Base-by-base conservation (phyloP, 92 coral and sea anemone species). In the Epizoanthus ramosus region DNA sequence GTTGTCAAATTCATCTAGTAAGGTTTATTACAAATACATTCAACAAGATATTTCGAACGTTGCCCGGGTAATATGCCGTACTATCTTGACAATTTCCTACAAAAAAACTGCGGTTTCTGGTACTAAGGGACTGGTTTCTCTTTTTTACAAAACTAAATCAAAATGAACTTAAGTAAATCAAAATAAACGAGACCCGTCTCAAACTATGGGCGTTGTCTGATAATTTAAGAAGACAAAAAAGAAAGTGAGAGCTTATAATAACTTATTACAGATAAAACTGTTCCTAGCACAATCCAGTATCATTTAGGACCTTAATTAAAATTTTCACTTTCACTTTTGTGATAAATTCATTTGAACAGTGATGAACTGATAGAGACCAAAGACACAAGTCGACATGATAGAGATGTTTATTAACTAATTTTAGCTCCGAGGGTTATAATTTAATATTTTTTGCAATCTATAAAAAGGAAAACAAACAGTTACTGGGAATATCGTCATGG, bases 21-120 rank as follows among this genome's bases (percentile, higher is more conserved):
- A 61, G 47, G 17, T 71, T 60, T 77, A 47, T 47, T 39, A 22
- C 6, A 13, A 13, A 60, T 19, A 17, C 12, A 33, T 28, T 67
- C 71, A 67, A 19, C 71, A 41, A n/a, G 71, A 67, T 33, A 67
- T 18, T 19, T 67, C 54, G 7, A 58, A 75, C 35, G 21, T 19
- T 75, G 57, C 71, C 28, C 16, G 3, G 50, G 69, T 41, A 9
- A 7, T 24, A 52, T 21, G 4, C 9, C 12, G 10, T 23, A 52
- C 31, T 54, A 24, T 23, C 8, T 10, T 22, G 3, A 67, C n/a
- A 2, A 14, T 37, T 6, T 59, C 8, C 31, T 35, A n/a, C 41
- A 9, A 31, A 41, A 19, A 6, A 18, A 8, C 50, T 47, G 54
- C 54, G 14, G 8, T 8, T 8, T 8, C 14, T 47, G 54, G 2